These are phyloP conservation scores for Anolis sagrei DNA, from an alignment of 2,113 vertebrate genomes.

Conservation along the genomic window DNA sequence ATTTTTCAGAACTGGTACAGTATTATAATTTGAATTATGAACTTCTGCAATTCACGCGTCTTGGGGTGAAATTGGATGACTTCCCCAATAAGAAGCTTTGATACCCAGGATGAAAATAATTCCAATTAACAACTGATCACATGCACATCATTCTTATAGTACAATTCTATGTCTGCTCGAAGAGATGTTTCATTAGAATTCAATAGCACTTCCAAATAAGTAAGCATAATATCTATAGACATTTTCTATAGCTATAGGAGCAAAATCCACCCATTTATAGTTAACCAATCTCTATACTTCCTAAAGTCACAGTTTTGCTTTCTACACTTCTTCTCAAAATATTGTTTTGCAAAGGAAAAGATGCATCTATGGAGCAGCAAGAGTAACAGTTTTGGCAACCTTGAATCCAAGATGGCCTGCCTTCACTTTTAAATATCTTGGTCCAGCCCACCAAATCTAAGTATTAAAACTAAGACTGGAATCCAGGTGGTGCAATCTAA, in stretches of 20 bases:
- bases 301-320: neutral
- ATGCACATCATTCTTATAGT: neutral
- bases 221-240: neutral
- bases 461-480: neutral
- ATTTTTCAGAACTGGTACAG: neutral
- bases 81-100: neutral
- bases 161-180: neutral
- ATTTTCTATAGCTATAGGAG: neutral
- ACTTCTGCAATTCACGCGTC: neutral
- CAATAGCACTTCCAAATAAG: neutral
- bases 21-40: neutral
- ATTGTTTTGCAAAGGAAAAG: neutral
- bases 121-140: neutral
- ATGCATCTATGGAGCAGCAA: neutral
- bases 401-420: neutral
- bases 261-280: neutral
- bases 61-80: neutral
- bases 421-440: neutral
- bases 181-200: neutral
- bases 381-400: neutral
- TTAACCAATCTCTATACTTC: too few relatives aligned
- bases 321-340: neutral
- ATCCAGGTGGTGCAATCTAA: neutral
- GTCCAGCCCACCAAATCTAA: neutral
- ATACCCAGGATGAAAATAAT: neutral